phyloP scores from a whole-genome alignment of 2,888 invertebrate genomes.

The Ennomos erosarius region DNA sequence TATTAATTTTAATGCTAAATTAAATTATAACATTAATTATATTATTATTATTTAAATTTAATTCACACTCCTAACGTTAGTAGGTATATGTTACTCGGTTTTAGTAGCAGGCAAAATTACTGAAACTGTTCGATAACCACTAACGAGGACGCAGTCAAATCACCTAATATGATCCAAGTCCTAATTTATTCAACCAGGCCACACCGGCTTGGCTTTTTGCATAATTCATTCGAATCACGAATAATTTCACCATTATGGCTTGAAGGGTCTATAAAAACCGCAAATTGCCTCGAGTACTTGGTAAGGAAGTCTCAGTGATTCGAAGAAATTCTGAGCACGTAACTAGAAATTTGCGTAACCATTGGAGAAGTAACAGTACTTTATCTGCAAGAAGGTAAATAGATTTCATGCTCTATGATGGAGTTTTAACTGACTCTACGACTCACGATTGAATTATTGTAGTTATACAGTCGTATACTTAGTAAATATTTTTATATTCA shows the following conservation, averaged over 20 bases:
- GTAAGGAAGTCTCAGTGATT: constrained; percentile 10
- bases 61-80: too few species aligned
- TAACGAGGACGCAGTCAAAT: constrained; percentile 7
- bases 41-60: too few species aligned
- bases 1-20: too few species aligned
- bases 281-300: constrained; percentile 6
- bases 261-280: constrained; percentile 25
- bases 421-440: too few species aligned
- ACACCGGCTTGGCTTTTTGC: constrained; percentile 11
- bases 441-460: too few species aligned
- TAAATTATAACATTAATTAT: too few species aligned
- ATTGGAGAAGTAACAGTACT: not conserved
- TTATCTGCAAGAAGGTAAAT: too few species aligned
- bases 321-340: constrained; percentile 8
- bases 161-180: constrained; percentile 9
- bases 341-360: constrained; percentile 7
- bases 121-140: not conserved
- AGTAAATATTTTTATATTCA: too few species aligned
- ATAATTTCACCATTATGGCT: constrained; percentile 22
- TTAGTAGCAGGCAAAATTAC: not conserved
- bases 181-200: constrained; percentile 15
- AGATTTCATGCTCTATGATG: not conserved
- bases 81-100: too few species aligned
- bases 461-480: too few species aligned
- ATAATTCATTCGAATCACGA: constrained; percentile 14